Conservation (phyloP, 2,797 vertebrate genomes). For the Monodelphis domestica region DNA sequence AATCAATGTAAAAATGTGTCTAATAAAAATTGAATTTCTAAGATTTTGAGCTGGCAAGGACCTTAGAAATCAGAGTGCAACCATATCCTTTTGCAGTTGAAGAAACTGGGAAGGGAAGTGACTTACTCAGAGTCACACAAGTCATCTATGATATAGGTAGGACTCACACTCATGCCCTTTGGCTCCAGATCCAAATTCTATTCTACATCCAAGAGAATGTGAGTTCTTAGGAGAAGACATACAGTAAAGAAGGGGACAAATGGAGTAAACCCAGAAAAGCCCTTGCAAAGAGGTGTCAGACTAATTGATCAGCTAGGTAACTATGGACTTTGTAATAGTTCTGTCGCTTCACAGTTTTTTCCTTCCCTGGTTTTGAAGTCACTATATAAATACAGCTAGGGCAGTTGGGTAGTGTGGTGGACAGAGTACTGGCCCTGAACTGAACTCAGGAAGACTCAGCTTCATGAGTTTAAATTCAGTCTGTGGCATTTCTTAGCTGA, state of each 20-base stretch:
- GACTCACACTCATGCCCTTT: background rate
- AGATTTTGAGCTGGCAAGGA: background rate
- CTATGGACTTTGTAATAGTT: background rate
- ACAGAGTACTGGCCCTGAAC: too few relatives aligned
- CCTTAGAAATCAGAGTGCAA: background rate
- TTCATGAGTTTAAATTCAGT: too few relatives aligned
- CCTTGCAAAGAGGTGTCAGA: background rate
- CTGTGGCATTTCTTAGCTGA: too few relatives aligned
- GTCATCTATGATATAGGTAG: background rate
- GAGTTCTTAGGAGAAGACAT: background rate
- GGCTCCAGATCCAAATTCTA: background rate
- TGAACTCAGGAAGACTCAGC: too few relatives aligned
- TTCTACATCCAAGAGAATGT: background rate
- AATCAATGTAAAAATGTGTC: background rate
- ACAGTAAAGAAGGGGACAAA: background rate
- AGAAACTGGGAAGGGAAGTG: background rate
- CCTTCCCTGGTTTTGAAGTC: background rate
- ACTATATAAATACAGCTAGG: background rate
- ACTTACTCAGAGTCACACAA: background rate
- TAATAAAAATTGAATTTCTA: background rate
- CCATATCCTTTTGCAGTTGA: background rate
- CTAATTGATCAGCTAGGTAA: background rate
- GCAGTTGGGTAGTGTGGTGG: too few relatives aligned
- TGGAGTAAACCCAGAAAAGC: background rate
- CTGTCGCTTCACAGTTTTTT: background rate